Evolutionary conservation across 2,113 vertebrate species (phyloP), one percentile per base, ranked within the genome.

Genomic region (Cyanoderma ruficeps): DNA sequence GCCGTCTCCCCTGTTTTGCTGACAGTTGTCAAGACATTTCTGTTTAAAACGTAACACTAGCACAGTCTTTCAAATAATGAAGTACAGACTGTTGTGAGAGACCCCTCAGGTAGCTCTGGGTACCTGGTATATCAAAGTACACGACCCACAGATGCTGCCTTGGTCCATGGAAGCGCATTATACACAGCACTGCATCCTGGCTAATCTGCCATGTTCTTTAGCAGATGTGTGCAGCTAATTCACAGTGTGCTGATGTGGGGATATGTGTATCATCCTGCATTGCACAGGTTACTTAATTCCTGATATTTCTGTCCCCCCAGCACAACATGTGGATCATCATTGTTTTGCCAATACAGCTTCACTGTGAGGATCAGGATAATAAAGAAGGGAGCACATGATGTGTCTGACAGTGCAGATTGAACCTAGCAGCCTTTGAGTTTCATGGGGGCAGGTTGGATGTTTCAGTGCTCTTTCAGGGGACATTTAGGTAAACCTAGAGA

Each of bases 111-210:
- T 46, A 39, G 33, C 85, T 78, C 47, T 41, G 21, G 20, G 28
- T 41, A 11, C 41, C 17, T 61, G 22, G 7, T 23, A 2, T 18
- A 15, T 67, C 24, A 18, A 4, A 60, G 13, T 16, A 23, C 50
- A 18, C 28, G 60, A 2, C 76, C 25, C 2, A 1, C 7, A 63
- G 52, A 1, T 60, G 24, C 41, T 71, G 1, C 82, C 35, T 67
- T 42, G 57, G 39, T 46, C 49, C 3, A 0, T 59, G 70, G 70
- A 30, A 71, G 10, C 30, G 9, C 39, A 1, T 27, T 3, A 9
- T 1, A 0, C 30, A 6, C 65, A 50, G 67, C 20, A 4, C 42
- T 41, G 22, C 63, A 7, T 41, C 37, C n/a, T 53, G 64, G 11
- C 56, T 84, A 6, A 57, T 50, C 76, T 56, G 50, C 41, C 37